Evolutionary conservation across 2,797 vertebrate species (phyloP), one percentile per base, ranked within the genome.

Genomic region (Scleropages formosus): DNA sequence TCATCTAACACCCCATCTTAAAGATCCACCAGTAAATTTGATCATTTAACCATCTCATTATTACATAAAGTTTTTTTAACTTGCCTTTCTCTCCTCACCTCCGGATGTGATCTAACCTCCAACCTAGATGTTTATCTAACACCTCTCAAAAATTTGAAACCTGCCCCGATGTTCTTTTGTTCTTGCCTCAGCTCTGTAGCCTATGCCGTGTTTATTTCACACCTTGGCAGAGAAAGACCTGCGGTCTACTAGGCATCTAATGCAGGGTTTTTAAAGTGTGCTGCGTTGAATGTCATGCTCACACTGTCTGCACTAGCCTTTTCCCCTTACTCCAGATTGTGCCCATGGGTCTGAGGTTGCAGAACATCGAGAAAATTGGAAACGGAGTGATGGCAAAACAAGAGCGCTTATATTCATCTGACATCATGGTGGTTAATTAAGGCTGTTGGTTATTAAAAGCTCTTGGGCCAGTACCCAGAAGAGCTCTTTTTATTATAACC

Each of bases 61-160:
- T 46, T n/a, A 13, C 11, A n/a, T 44, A 8, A 16, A 65, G 7
- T 31, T 39, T 65, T 39, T 39, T 18, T 39, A 12, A n/a, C 31
- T 71, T 15, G 1, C 26, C 51, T n/a, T 71, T 53, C 10, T 31
- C 31, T 18, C 44, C 47, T 60, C 68, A 18, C 47, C 53, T 27
- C 65, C 53, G 56, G 64, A 67, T 44, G 73, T 72, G 44, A 66
- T 53, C 39, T 66, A 61, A 72, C 73, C 62, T 6, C 63, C 47
- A 63, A 67, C 51, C 39, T 75, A 75, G 56, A 78, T 78, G 66
- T 78, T 71, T 71, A 75, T 78, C 59, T 64, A n/a, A 24, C 51
- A 26, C 49, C 49, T 68, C 31, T 31, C 4, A 26, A 26, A 26
- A 12, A 51, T 8, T 60, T 71, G 12, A 27, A 71, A 27, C 47